These are phyloP conservation scores for Odontophorus gujanensis DNA, from an alignment of 2,113 vertebrate species.

Conservation along the genomic window DNA sequence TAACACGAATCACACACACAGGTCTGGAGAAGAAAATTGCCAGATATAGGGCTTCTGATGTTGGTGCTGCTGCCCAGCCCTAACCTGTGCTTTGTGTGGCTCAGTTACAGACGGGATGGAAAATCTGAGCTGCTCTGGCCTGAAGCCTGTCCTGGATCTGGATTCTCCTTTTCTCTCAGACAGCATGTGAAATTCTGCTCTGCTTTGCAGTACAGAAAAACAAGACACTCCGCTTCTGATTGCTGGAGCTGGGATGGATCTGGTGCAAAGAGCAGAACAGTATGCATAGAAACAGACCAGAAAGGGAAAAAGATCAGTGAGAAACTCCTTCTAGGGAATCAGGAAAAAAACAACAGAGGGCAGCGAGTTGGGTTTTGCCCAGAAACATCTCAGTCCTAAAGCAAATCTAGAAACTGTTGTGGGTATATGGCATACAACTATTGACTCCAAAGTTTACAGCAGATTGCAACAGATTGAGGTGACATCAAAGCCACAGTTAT, in stretches of 20 bases:
- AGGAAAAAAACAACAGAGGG: neutral
- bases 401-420: slow-evolving; percentile 52
- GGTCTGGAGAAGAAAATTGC: neutral
- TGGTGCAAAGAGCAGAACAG: neutral
- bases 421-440: slow-evolving; percentile 15
- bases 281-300: neutral
- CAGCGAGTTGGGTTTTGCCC: neutral
- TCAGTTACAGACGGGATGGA: slow-evolving; percentile 23
- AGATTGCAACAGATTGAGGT: slow-evolving; percentile 57
- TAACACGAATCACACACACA: neutral
- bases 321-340: slow-evolving; percentile 18
- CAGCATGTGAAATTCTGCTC: neutral
- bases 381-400: slow-evolving; percentile 48
- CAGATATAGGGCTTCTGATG: neutral
- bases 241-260: neutral
- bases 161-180: neutral
- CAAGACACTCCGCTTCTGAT: neutral
- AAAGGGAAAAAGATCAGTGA: neutral
- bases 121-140: slow-evolving; percentile 42
- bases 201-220: neutral
- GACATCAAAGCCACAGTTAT: slow-evolving; percentile 53
- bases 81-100: slow-evolving; percentile 10
- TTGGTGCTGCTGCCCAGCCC: neutral
- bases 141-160: neutral
- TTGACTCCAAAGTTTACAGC: slow-evolving; percentile 37